Percentiles rank a stretch among this genome's conserved stretches.
Conservation (phyloP, 2,797 vertebrate species). For the Neomorphus geoffroyi region DNA sequence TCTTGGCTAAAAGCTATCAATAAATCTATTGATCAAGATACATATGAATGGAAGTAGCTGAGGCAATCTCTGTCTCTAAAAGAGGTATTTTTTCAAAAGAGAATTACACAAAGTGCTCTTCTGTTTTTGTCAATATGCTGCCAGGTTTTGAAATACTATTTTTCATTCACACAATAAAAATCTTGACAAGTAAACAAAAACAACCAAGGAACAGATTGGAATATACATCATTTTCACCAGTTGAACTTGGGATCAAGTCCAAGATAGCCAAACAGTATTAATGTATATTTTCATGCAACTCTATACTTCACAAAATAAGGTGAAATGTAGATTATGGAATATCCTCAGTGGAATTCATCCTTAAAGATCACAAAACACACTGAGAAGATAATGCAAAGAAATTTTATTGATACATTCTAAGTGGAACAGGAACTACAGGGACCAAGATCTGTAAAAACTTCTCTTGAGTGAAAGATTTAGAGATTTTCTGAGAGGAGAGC, state of each 20-base stretch:
- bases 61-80: slow-evolving; percentile 81
- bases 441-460: slow-evolving; percentile 5
- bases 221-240: slow-evolving; percentile 62
- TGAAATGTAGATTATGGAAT: slow-evolving; percentile 5
- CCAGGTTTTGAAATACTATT: slow-evolving; percentile 82
- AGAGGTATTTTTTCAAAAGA: slow-evolving; percentile 83
- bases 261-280: slow-evolving; percentile 45
- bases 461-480: neutral
- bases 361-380: slow-evolving; percentile 18
- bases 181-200: slow-evolving; percentile 77
- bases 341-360: neutral
- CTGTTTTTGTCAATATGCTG: slow-evolving; percentile 84
- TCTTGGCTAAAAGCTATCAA: slow-evolving; percentile 72
- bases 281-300: slow-evolving; percentile 38
- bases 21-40: slow-evolving; percentile 76
- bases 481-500: neutral
- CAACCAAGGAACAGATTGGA: slow-evolving; percentile 55
- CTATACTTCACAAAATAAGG: neutral
- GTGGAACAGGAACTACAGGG: slow-evolving; percentile 8
- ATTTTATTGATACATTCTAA: slow-evolving; percentile 39
- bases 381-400: slow-evolving; percentile 21
- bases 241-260: slow-evolving; percentile 27
- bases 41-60: slow-evolving; percentile 66
- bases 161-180: slow-evolving; percentile 77
- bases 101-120: slow-evolving; percentile 86